A percentile compares a stretch with the other conserved stretches of the same genome.
Evolutionary conservation across 2,888 invertebrate species (phyloP).

Genomic region (Lithophane socia): DNA sequence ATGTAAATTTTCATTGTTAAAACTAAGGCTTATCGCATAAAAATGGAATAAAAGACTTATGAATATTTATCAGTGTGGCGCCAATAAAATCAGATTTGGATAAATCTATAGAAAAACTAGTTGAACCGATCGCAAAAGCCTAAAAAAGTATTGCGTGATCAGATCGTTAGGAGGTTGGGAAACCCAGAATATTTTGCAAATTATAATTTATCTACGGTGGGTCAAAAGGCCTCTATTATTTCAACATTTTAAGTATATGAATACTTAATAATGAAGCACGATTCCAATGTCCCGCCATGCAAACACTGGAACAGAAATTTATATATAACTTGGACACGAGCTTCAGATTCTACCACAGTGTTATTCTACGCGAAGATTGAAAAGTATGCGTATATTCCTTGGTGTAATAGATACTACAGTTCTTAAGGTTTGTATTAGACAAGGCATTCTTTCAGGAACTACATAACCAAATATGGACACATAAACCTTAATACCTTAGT

Average conservation of each 20-base stretch:
- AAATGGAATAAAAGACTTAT: constrained; percentile 27
- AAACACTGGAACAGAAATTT: background rate
- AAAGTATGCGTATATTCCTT: background rate
- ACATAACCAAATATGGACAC: background rate
- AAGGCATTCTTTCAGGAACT: background rate
- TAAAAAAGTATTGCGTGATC: constrained; percentile 19
- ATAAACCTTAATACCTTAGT: background rate
- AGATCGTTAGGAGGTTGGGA: constrained; percentile 19
- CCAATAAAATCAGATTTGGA: constrained; percentile 8
- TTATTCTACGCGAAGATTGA: background rate
- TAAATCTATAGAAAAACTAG: background rate
- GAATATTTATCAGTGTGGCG: constrained; percentile 39
- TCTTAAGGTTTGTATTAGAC: background rate
- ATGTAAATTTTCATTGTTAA: constrained; percentile 38
- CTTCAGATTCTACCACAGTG: background rate
- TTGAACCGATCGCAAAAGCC: background rate
- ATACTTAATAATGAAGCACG: background rate
- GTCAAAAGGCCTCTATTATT: constrained; percentile 16
- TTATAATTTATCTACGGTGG: constrained; percentile 20
- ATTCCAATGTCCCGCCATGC: background rate
- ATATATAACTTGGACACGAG: background rate
- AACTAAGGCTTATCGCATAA: constrained; percentile 20
- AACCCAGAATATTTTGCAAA: constrained; percentile 9
- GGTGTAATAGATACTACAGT: background rate
- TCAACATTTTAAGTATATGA: background rate